These are phyloP conservation scores for Andrena trimmerana DNA, from an alignment of 2,888 invertebrate genomes.

Conservation along the genomic window DNA sequence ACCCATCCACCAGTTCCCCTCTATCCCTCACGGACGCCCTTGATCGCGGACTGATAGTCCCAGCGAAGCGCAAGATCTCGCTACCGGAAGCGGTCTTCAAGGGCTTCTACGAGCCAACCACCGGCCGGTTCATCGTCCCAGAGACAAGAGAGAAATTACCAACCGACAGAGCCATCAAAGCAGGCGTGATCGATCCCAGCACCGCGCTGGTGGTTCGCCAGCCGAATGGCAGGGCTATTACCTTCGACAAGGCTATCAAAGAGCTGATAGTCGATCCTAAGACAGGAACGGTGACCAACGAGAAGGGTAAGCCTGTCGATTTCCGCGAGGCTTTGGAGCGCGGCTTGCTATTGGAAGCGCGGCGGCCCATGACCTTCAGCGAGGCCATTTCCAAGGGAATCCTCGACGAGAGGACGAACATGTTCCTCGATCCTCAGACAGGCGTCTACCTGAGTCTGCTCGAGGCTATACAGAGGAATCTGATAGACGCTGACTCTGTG, in stretches of 20 bases:
- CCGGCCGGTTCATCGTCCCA: conserved; percentile 93
- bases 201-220: conserved; percentile 93
- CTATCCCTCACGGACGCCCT: conserved; percentile 94
- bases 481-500: conserved; percentile 94
- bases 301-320: conserved; percentile 88
- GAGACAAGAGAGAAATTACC: conserved; percentile 92
- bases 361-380: conserved; percentile 92
- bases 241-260: conserved; percentile 93
- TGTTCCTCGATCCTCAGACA: conserved; percentile 93
- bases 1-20: conserved; percentile 91
- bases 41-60: conserved; percentile 92
- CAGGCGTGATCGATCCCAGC: conserved; percentile 93
- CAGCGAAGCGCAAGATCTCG: conserved; percentile 93
- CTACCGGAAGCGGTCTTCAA: conserved; percentile 96
- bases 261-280: conserved; percentile 92
- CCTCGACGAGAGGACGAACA: conserved; percentile 91
- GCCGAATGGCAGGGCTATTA: conserved; percentile 89
- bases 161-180: conserved; percentile 93
- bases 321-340: conserved; percentile 95
- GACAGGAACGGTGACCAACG: conserved; percentile 89
- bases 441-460: conserved; percentile 92
- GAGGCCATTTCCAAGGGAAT: conserved; percentile 94
- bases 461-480: conserved; percentile 92
- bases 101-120: conserved; percentile 94
- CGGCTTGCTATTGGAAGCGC: conserved; percentile 92